Evolutionary conservation across 2,888 invertebrate genomes (phyloP).

Genomic region (Dexiosoma caninum): DNA sequence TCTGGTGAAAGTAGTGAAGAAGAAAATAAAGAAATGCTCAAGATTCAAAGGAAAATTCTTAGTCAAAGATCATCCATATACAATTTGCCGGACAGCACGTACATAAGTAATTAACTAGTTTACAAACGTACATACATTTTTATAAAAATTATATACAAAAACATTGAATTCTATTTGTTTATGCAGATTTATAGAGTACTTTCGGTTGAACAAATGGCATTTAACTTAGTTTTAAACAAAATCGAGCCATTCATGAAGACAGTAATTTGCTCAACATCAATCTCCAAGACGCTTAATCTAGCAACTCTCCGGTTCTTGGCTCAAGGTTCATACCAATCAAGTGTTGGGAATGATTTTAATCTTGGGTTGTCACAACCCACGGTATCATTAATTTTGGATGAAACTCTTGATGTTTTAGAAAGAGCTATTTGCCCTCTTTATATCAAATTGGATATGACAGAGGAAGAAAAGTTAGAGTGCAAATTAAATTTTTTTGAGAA

Average conservation of each 20-base stretch:
- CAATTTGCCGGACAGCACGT: constrained; percentile 9
- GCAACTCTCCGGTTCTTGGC: too few relatives aligned
- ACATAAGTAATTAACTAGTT: not conserved
- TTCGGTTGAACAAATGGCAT: too few relatives aligned
- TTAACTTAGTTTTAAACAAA: constrained; percentile 26
- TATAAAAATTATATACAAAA: constrained; percentile 24
- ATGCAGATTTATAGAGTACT: too few relatives aligned
- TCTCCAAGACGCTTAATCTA: constrained; percentile 20
- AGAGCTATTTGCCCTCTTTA: too few relatives aligned
- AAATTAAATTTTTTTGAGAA: constrained; percentile 11
- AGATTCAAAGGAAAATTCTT: not conserved
- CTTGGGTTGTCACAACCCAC: constrained; percentile 9
- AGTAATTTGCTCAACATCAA: not conserved
- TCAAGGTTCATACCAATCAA: constrained; percentile 23
- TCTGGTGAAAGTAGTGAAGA: too few relatives aligned
- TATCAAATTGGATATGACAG: constrained; percentile 31
- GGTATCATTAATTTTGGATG: constrained; percentile 36
- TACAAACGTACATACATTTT: not conserved
- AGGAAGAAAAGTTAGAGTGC: not conserved
- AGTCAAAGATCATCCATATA: not conserved
- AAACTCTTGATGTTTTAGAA: constrained; percentile 16
- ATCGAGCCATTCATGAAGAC: constrained; percentile 16
- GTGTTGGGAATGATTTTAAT: constrained; percentile 31
- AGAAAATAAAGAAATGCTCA: too few relatives aligned
- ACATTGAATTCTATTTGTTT: not conserved